phyloP scores from a whole-genome alignment of 1,140 invertebrate species.

The Diorhabda carinulata region DNA sequence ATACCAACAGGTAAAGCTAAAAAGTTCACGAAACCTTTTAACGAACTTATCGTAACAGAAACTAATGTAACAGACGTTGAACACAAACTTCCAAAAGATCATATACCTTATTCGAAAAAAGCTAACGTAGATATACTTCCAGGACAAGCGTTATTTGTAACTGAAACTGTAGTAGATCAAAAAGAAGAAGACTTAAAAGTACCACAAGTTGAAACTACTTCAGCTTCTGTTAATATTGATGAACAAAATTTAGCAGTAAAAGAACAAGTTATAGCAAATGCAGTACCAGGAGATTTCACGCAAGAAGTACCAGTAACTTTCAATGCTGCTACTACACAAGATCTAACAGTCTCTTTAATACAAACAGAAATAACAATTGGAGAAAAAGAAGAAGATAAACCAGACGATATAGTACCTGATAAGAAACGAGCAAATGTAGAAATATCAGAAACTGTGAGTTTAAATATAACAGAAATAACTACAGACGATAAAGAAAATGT shows the following conservation, averaged over 20 bases:
- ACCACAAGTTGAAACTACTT: conserved; percentile 36
- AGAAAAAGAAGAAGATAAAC: conserved; percentile 53
- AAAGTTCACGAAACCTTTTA: conserved; percentile 50
- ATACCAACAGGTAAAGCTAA: conserved; percentile 51
- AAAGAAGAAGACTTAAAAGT: conserved; percentile 41
- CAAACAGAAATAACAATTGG: conserved; percentile 49
- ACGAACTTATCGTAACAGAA: conserved; percentile 57
- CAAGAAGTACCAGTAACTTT: conserved; percentile 39
- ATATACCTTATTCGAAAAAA: conserved; percentile 44
- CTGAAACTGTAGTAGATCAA: conserved; percentile 46
- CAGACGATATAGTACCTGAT: conserved; percentile 49
- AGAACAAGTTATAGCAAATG: conserved; percentile 43
- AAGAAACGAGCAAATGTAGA: conserved; percentile 47
- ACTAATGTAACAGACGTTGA: conserved; percentile 53
- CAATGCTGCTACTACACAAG: conserved; percentile 43
- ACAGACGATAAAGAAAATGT: conserved; percentile 53
- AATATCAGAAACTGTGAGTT: conserved; percentile 51
- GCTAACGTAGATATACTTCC: conserved; percentile 47
- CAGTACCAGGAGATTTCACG: conserved; percentile 35
- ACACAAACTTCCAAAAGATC: conserved; percentile 46
- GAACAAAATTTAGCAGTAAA: conserved; percentile 45
- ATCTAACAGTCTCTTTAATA: conserved; percentile 41
- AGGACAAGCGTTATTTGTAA: conserved; percentile 49
- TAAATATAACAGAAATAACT: conserved; percentile 50
- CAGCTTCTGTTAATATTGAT: conserved; percentile 45